Evolutionary conservation across 2,113 vertebrate genomes (phyloP).

Genomic region (Chaetorhynchus papuensis): DNA sequence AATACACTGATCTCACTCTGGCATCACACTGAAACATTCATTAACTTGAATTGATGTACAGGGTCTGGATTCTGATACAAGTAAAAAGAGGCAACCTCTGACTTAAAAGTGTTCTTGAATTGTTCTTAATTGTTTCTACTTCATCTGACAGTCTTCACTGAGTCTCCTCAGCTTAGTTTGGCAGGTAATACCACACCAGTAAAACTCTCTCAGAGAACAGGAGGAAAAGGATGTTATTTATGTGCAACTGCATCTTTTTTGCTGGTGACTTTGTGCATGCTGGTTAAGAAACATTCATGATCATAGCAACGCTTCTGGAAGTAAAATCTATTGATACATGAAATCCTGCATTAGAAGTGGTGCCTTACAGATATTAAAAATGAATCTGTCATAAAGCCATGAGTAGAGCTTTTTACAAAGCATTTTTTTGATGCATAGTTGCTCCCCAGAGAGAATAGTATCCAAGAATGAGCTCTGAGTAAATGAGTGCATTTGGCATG

Average conservation of each 20-base stretch:
- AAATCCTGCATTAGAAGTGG: constrained; percentile 8
- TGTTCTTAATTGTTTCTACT: not conserved
- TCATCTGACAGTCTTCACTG: not conserved
- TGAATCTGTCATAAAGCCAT: constrained; percentile 25
- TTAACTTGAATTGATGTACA: not conserved
- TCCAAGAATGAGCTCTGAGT: not conserved
- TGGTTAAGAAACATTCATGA: not conserved
- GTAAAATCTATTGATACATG: constrained; percentile 4
- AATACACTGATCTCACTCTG: not conserved
- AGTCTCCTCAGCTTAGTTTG: not conserved
- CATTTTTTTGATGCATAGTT: constrained; percentile 30
- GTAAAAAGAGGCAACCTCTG: not conserved
- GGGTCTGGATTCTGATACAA: not conserved
- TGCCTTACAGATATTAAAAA: constrained; percentile 47
- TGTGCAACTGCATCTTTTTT: not conserved
- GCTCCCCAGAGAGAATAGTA: not conserved
- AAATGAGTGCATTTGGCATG: not conserved
- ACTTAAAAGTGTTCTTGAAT: not conserved
- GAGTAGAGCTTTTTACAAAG: constrained; percentile 29
- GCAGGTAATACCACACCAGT: not conserved
- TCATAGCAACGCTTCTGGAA: not conserved
- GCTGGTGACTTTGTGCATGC: not conserved
- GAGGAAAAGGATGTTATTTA: not conserved
- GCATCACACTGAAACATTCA: not conserved
- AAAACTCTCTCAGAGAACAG: not conserved